Percentiles rank a stretch among this genome's conserved stretches.
Conservation (phyloP, 2,113 vertebrate genomes). For the Odobenus rosmarus region DNA sequence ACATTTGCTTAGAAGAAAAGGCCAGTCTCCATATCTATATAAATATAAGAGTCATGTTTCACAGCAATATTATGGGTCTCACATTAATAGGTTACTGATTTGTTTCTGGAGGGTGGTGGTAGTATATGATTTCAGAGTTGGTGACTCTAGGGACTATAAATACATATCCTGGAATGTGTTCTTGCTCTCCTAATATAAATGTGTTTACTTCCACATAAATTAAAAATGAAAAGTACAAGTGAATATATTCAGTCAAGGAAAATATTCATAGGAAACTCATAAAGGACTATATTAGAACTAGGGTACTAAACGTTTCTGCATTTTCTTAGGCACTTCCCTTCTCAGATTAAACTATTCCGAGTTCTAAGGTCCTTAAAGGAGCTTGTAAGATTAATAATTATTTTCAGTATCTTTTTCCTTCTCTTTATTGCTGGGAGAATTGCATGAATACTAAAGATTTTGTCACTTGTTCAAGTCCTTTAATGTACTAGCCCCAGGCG, state of each 20-base stretch:
- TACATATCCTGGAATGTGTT: slow-evolving; percentile 23
- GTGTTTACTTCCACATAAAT: slow-evolving; percentile 58
- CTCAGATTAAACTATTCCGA: neutral
- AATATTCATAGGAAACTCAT: slow-evolving; percentile 1
- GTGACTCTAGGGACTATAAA: slow-evolving; percentile 12
- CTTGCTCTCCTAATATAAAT: slow-evolving; percentile 2
- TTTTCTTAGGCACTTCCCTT: neutral
- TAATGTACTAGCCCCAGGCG: neutral
- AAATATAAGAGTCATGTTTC: neutral
- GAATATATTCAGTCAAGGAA: slow-evolving; percentile 38
- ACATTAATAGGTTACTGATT: neutral
- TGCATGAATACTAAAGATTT: neutral
- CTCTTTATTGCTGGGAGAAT: neutral
- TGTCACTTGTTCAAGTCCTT: neutral
- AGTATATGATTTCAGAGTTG: slow-evolving; percentile 6
- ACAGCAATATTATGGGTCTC: neutral
- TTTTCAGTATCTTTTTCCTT: slow-evolving; percentile 21
- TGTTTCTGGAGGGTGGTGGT: neutral
- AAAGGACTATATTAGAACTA: neutral
- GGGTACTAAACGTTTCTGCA: neutral
- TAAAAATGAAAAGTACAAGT: slow-evolving; percentile 48
- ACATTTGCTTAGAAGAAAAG: neutral
- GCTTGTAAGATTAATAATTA: neutral
- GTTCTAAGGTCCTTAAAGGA: neutral
- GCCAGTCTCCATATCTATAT: neutral